These are phyloP conservation scores for Battus philenor DNA, from an alignment of 1,140 invertebrate genomes.

Conservation along the genomic window DNA sequence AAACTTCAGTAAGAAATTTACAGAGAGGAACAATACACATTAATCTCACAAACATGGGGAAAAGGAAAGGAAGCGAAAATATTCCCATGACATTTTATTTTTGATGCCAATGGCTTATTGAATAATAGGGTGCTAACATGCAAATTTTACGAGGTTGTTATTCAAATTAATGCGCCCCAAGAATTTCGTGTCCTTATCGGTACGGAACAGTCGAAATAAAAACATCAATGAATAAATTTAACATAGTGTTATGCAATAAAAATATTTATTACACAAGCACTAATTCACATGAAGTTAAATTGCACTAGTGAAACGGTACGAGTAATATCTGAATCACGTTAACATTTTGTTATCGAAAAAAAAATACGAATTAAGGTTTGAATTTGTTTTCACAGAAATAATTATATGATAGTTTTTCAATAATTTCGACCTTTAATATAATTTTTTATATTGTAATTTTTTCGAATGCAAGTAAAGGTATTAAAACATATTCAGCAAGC, in stretches of 20 bases:
- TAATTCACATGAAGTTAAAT: neutral
- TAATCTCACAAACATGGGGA: conserved; percentile 13
- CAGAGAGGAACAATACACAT: conserved; percentile 15
- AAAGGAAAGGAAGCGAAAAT: conserved; percentile 9
- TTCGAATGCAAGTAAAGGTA: too few relatives aligned
- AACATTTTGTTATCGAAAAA: too few relatives aligned
- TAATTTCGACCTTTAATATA: too few relatives aligned
- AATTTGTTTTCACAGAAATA: too few relatives aligned
- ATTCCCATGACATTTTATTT: conserved; percentile 15
- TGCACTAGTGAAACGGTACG: too few relatives aligned
- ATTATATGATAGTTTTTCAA: too few relatives aligned
- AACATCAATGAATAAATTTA: conserved; percentile 15
- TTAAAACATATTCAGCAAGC: too few relatives aligned
- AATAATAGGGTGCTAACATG: conserved; percentile 17
- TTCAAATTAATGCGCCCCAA: conserved; percentile 16
- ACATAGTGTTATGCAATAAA: conserved; percentile 5
- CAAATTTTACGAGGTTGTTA: conserved; percentile 16
- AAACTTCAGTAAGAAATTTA: conserved; percentile 13
- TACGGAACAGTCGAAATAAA: conserved; percentile 7
- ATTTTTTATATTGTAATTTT: too few relatives aligned
- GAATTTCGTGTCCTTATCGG: conserved; percentile 14
- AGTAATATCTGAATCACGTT: too few relatives aligned
- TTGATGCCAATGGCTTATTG: conserved; percentile 16
- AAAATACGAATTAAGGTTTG: too few relatives aligned
- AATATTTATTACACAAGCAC: neutral